Base-by-base conservation (phyloP, 92 coral and sea anemone genomes). In the Metridium senile region DNA sequence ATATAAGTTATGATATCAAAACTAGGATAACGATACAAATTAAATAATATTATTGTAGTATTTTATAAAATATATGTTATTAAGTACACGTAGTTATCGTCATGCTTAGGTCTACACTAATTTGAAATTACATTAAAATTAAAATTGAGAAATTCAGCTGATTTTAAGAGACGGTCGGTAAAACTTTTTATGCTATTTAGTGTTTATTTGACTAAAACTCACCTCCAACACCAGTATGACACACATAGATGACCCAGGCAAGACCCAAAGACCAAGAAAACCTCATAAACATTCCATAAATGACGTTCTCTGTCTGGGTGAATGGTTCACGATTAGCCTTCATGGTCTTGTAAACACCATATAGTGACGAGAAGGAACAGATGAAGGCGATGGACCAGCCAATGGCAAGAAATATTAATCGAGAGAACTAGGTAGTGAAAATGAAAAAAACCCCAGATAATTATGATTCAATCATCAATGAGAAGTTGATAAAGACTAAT, bases 141-240 rank as follows among this genome's bases (percentile, higher is more conserved):
- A n/a, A n/a, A n/a, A n/a, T n/a, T n/a, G n/a, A n/a, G n/a, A n/a
- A n/a, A n/a, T n/a, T n/a, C n/a, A n/a, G n/a, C n/a, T n/a, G n/a
- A n/a, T n/a, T n/a, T n/a, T n/a, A n/a, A n/a, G n/a, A n/a, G n/a
- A n/a, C n/a, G n/a, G n/a, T n/a, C n/a, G n/a, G n/a, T n/a, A n/a
- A n/a, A n/a, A n/a, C n/a, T n/a, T n/a, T n/a, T n/a, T n/a, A n/a
- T n/a, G n/a, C n/a, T n/a, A 54, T 54, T 17, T 17, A 22, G 9
- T 39, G 6, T 13, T 39, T 39, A 4, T 4, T 39, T 39, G 49
- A 63, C n/a, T 28, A 29, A 21, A 28, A 63, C 87, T 18, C 76
- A 93, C 97, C 89, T 57, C 97, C 97, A 53, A 74, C 57, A 8
- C 93, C 90, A 17, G 80, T 73, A 56, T 93, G 97, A 45, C 94